Evolutionary conservation across 2,113 vertebrate genomes (phyloP).

Genomic region (Epinephelus lanceolatus): DNA sequence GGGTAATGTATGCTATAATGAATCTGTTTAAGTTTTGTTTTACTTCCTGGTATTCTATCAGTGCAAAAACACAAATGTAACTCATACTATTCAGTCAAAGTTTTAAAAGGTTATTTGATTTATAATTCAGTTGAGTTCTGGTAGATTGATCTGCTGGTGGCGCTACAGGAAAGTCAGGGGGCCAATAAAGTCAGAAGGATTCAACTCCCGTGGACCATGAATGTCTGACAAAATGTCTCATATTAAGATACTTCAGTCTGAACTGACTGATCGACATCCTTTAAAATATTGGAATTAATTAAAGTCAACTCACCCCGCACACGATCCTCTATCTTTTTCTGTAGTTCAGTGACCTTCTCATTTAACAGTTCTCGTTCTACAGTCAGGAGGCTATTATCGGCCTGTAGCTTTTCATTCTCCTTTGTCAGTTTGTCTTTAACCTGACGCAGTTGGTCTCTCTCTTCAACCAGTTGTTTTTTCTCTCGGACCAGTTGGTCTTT

Average conservation of each 20-base stretch:
- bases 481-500: not conserved
- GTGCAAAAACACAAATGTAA: too few species aligned
- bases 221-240: not conserved
- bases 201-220: too few species aligned
- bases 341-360: not conserved
- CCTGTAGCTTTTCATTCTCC: not conserved
- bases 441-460: not conserved
- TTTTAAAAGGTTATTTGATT: not conserved
- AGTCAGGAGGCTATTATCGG: fast-evolving
- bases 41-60: too few species aligned
- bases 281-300: not conserved
- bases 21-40: too few species aligned
- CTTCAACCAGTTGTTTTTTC: too few species aligned
- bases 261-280: not conserved
- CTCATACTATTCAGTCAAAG: too few species aligned
- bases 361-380: not conserved
- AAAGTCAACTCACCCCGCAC: not conserved
- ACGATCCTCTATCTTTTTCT: not conserved
- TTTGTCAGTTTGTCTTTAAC: not conserved
- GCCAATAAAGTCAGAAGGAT: not conserved
- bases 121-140: too few species aligned
- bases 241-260: not conserved
- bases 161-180: not conserved
- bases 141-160: not conserved
- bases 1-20: too few species aligned